phyloP scores from a whole-genome alignment of 2,797 vertebrate species.

The Dendrocincla fuliginosa region DNA sequence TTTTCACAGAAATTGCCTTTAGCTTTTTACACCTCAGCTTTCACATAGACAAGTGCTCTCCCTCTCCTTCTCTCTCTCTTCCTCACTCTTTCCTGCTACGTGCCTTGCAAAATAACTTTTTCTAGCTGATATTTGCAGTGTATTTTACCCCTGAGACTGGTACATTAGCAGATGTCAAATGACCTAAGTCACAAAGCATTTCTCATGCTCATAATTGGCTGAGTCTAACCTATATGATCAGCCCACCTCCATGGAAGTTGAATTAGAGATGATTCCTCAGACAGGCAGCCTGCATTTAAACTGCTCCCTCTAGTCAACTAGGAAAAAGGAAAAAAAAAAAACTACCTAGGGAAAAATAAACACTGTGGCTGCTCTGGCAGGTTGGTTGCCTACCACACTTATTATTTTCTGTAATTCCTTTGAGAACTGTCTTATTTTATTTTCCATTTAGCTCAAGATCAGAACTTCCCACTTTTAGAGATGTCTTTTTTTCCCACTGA shows the following conservation, averaged over 20 bases:
- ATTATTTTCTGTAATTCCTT: not conserved
- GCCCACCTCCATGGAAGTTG: not conserved
- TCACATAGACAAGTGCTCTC: not conserved
- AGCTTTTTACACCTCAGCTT: not conserved
- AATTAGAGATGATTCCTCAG: not conserved
- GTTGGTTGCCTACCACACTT: not conserved
- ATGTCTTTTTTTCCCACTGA: not conserved
- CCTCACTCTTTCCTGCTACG: fast-evolving
- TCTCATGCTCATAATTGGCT: not conserved
- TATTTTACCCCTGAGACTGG: not conserved
- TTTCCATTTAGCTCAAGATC: not conserved
- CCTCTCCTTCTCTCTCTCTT: not conserved
- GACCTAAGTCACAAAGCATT: not conserved
- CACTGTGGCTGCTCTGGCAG: not conserved
- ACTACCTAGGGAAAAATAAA: not conserved
- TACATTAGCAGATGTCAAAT: not conserved
- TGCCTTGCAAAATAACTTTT: not conserved
- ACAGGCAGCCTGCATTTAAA: not conserved
- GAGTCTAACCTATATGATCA: not conserved
- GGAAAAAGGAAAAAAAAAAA: not conserved
- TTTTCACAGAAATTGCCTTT: not conserved
- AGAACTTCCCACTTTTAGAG: conserved; percentile 4
- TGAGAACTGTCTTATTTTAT: conserved; percentile 11
- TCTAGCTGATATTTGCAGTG: not conserved
- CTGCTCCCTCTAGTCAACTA: not conserved